Base-by-base conservation (phyloP, 2,113 vertebrate genomes). In the Lates calcarifer region DNA sequence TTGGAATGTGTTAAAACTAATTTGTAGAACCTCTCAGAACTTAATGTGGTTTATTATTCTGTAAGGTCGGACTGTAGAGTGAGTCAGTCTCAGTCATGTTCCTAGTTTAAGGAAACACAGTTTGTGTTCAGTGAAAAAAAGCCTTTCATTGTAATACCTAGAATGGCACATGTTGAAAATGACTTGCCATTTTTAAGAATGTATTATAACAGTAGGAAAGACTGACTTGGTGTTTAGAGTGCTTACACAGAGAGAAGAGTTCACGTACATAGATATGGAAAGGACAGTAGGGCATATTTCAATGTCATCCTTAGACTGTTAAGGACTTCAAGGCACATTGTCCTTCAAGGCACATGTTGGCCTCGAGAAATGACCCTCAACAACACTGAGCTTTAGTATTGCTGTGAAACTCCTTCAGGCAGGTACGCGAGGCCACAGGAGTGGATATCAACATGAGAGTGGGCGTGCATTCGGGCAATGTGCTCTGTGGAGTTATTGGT, bases 401-500 rank as follows among this genome's bases (percentile, higher is more conserved):
- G 2, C 18, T 85, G 2, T 74, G 29, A 57, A 57, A 17, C 65
- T 79, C 55, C 24, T 69, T 0, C 86, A 99, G 98, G 92, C 97
- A 97, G 91, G 98, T 99, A 64, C 95, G 97, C 53, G 97, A 99
- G 73, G 98, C 98, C 90, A 99, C 98, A 0, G 96, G 96, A 0
- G 98, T 99, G 18, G 98, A 99, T 65, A 99, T 99, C 93, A 99
- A 96, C 93, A 99, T 99, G 98, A 90, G 98, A 39, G 98, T 99
- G 0, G 98, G 98, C 1, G 97, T 99, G 28, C 98, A 99, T 87
- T 99, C 98, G 0, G 98, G 98, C 76, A 99, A 99, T 0, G 98
- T 99, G 77, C 96, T 99, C 37, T 99, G 98, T 0, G 98, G 98
- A 0, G 98, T 99, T 67, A 99, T 99, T 1, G 98, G 98, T 28